Percentiles rank a stretch among this genome's conserved stretches.
Conservation (phyloP, 2,797 vertebrate species). For the Neosalanx taihuensis region DNA sequence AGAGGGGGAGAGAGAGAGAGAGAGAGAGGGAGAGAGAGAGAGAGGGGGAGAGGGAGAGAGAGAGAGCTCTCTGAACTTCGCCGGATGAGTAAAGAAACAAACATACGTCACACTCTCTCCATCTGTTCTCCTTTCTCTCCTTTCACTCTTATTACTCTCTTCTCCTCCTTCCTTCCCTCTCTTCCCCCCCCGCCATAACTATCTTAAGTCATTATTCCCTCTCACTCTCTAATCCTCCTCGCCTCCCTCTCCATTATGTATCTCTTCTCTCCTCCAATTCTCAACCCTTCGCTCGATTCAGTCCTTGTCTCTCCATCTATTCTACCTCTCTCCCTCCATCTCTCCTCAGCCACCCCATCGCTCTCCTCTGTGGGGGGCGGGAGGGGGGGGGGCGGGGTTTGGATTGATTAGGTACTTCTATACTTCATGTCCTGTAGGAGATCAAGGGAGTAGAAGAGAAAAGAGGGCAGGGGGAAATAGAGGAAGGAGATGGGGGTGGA, state of each 20-base stretch:
- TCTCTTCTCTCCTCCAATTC: constrained; percentile 25
- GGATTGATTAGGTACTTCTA: no score
- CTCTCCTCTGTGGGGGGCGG: not conserved
- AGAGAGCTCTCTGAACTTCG: constrained; percentile 13
- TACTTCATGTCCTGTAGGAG: no score
- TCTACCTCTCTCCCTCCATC: not conserved
- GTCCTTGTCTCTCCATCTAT: not conserved
- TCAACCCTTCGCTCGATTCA: not conserved
- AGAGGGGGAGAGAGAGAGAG: constrained; percentile 20
- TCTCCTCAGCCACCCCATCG: not conserved
- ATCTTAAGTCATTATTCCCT: not conserved
- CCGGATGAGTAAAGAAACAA: constrained; percentile 52
- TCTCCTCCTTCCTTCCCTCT: not conserved
- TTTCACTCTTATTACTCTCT: not conserved
- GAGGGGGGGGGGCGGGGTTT: no score
- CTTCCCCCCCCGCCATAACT: not conserved
- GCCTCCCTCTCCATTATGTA: not conserved
- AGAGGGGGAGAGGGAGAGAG: not conserved
- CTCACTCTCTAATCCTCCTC: not conserved
- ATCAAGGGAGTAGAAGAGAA: no score
- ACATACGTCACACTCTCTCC: constrained; percentile 18
- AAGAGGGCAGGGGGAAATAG: not conserved
- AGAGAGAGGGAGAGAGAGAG: constrained; percentile 26
- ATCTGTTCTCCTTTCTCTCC: not conserved
- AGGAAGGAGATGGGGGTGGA: not conserved